A percentile compares a stretch with the other conserved stretches of the same genome.
Evolutionary conservation across 2,888 invertebrate species (phyloP).

Genomic region (Eueremaeus valkanovi): DNA sequence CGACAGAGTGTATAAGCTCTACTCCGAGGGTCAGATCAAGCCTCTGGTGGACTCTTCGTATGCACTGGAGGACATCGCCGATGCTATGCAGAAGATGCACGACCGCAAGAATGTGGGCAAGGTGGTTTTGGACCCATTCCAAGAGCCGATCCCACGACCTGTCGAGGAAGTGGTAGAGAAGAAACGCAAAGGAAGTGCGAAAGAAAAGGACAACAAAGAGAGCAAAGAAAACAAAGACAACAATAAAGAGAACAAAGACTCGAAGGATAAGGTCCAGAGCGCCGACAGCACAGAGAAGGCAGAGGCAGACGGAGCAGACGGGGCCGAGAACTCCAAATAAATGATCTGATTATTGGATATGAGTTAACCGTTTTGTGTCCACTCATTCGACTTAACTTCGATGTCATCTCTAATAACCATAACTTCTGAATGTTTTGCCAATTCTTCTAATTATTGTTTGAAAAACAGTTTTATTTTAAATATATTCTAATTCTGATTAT

Average conservation of each 20-base stretch:
- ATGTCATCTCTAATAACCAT: conserved; percentile 13
- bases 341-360: background rate
- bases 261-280: background rate
- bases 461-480: conserved; percentile 14
- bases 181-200: conserved; percentile 32
- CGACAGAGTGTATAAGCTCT: conserved; percentile 67
- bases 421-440: conserved; percentile 27
- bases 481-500: background rate
- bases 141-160: conserved; percentile 51
- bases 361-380: conserved; percentile 1
- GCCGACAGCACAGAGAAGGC: background rate
- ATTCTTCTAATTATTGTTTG: conserved; percentile 21
- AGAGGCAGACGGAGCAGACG: background rate
- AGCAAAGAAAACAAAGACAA: conserved; percentile 15
- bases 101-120: conserved; percentile 87
- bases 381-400: conserved; percentile 20
- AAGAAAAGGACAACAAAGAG: conserved; percentile 37
- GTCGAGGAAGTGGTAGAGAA: conserved; percentile 41
- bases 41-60: conserved; percentile 78
- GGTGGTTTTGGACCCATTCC: conserved; percentile 69
- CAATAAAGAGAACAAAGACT: conserved; percentile 9
- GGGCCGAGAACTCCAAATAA: conserved; percentile 4
- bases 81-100: conserved; percentile 89
- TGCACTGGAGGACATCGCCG: conserved; percentile 80
- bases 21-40: conserved; percentile 72